These are phyloP conservation scores for Falco rusticolus DNA, from an alignment of 2,797 vertebrate species.

Conservation along the genomic window DNA sequence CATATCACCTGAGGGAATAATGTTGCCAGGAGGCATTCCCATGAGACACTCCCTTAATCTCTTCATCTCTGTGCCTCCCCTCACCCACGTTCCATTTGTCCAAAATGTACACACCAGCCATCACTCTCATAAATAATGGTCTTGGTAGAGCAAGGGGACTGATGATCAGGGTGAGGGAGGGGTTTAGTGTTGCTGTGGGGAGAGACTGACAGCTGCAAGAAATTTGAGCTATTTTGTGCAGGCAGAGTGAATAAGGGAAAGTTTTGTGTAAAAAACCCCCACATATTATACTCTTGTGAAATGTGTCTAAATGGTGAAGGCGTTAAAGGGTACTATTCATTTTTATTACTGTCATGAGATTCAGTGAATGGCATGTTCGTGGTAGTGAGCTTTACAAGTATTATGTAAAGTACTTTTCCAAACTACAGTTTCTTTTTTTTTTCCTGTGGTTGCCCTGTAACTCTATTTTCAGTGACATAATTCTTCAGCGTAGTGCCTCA, in stretches of 20 bases:
- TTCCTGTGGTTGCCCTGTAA: not conserved
- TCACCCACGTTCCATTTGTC: not conserved
- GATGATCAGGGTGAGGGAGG: not conserved
- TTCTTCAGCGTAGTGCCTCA: not conserved
- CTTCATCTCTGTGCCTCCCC: not conserved
- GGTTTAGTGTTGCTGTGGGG: not conserved
- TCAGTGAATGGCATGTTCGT: not conserved
- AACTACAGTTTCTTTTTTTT: not conserved
- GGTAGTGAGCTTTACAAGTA: not conserved
- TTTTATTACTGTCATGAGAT: not conserved
- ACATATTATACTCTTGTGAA: not conserved
- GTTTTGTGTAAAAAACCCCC: not conserved
- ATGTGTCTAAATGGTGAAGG: not conserved
- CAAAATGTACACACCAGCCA: not conserved
- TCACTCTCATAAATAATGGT: not conserved
- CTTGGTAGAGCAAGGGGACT: not conserved
- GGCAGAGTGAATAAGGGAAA: not conserved
- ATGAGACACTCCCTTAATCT: not conserved
- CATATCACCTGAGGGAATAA: accelerated
- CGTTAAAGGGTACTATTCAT: not conserved
- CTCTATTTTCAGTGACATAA: not conserved
- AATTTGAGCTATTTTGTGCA: not conserved
- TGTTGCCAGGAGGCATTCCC: not conserved
- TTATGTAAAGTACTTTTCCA: conserved; percentile 12
- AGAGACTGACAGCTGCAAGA: not conserved